Evolutionary conservation across 2,888 invertebrate species (phyloP).

Genomic region (Gerris lacustris): DNA sequence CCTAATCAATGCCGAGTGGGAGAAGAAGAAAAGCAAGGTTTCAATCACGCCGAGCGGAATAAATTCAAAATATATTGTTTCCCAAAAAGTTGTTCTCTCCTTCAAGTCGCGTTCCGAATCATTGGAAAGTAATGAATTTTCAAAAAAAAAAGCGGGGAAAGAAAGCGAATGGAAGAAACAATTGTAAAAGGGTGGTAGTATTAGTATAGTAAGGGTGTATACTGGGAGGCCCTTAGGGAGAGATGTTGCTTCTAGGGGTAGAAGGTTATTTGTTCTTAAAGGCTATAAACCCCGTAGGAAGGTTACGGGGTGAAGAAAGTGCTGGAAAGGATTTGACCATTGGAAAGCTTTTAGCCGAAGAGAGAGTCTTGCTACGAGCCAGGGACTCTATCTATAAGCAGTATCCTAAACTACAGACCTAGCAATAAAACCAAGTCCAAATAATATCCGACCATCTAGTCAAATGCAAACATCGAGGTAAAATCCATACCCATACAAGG

Average conservation of each 20-base stretch:
- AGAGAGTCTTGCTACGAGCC: neutral
- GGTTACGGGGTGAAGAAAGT: neutral
- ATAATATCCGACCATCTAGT: too few relatives aligned
- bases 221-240: neutral
- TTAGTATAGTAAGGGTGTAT: neutral
- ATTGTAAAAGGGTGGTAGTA: neutral
- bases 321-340: slow-evolving; percentile 3
- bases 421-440: neutral
- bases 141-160: neutral
- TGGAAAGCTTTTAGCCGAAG: neutral
- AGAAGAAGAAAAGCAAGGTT: neutral
- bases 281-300: neutral
- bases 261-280: slow-evolving; percentile 3
- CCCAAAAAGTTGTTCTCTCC: neutral
- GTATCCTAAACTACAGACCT: neutral
- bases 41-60: neutral
- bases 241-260: neutral
- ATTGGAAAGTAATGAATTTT: slow-evolving; percentile 5
- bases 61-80: slow-evolving; percentile 3
- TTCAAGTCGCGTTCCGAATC: neutral
- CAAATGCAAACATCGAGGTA: too few relatives aligned
- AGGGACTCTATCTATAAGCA: neutral
- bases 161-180: neutral
- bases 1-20: neutral
- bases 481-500: too few relatives aligned